Conservation (phyloP, 1,140 invertebrate genomes). For the Caerostris extrusa region DNA sequence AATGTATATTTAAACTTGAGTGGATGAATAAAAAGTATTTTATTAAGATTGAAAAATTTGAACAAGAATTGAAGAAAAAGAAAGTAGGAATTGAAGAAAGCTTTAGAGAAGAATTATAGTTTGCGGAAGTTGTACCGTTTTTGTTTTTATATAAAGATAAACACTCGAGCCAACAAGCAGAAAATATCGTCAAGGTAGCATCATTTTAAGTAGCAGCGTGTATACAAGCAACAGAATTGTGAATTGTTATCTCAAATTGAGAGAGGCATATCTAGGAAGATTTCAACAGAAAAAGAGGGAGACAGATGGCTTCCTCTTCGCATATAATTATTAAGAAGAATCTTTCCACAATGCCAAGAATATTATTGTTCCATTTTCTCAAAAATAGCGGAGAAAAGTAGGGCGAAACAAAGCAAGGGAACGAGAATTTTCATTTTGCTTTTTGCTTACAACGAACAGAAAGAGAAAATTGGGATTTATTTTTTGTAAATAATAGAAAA, state of each 20-base stretch:
- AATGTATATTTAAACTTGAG: too few species aligned
- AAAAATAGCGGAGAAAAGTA: constrained; percentile 38
- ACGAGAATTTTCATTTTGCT: too few species aligned
- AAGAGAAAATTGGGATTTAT: too few species aligned
- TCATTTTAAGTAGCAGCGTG: background rate
- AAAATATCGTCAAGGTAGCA: background rate
- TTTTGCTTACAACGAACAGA: too few species aligned
- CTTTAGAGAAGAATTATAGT: background rate
- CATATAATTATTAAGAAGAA: background rate
- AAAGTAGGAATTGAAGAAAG: background rate
- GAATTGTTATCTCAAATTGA: background rate
- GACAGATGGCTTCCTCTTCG: background rate
- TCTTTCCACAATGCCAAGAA: constrained; percentile 44
- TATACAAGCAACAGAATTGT: background rate
- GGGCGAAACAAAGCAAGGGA: background rate
- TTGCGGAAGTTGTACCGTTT: background rate
- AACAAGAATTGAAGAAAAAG: too few species aligned
- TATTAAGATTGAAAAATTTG: too few species aligned
- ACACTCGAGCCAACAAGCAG: background rate
- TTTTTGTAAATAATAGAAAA: too few species aligned
- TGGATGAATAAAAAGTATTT: too few species aligned
- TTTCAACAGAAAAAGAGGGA: background rate
- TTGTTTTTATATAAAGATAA: background rate
- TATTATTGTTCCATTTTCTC: constrained; percentile 48
- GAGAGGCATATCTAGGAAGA: background rate